Conservation (phyloP, 2,888 invertebrate species). For the Drosophila niveifrons region DNA sequence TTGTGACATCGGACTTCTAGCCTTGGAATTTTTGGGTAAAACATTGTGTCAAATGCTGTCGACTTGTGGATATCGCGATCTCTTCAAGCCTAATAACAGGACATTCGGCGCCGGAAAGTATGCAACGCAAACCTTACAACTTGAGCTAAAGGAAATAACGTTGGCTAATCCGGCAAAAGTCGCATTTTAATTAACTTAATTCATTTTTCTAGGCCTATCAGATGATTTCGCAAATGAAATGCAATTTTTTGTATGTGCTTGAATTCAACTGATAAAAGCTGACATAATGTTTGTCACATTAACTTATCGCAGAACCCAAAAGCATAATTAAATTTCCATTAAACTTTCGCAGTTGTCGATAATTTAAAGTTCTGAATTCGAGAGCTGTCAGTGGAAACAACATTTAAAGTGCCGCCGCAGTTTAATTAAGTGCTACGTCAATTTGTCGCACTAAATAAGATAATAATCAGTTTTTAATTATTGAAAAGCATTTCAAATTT, state of each 20-base stretch:
- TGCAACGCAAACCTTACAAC: neutral
- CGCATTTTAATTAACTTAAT: slow-evolving; percentile 14
- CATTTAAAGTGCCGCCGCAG: neutral
- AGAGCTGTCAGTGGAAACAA: neutral
- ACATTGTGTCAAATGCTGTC: slow-evolving; percentile 5
- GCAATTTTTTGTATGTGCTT: neutral
- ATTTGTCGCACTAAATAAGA: neutral
- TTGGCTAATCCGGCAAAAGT: neutral
- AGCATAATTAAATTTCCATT: neutral
- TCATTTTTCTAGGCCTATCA: neutral
- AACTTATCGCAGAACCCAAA: neutral
- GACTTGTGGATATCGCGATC: neutral
- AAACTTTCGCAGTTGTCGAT: neutral
- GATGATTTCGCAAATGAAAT: slow-evolving; percentile 1
- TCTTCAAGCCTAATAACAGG: neutral
- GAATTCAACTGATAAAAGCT: neutral
- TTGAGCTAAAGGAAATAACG: neutral
- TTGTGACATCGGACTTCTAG: no score
- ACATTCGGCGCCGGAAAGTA: neutral
- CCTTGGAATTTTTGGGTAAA: no score
- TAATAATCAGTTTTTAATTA: neutral
- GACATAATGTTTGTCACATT: neutral
- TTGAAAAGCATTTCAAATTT: no score
- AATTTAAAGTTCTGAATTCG: neutral
- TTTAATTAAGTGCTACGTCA: neutral